phyloP scores from a whole-genome alignment of 2,888 invertebrate genomes.

The Rotaria sp. region DNA sequence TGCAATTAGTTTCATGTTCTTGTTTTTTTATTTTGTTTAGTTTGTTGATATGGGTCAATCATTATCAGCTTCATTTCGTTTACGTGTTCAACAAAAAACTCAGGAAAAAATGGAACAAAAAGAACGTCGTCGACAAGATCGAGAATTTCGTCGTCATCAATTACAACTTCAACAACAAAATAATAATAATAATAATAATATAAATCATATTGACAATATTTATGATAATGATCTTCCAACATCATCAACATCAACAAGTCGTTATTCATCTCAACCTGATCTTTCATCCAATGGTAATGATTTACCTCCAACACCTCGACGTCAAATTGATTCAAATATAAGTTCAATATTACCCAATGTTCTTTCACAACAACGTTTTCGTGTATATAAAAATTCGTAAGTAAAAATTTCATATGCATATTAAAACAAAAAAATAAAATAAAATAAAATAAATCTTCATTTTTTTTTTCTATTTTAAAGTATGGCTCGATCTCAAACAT shows the following conservation, averaged over 20 bases:
- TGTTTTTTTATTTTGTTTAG: background rate
- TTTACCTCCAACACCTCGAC: conserved; percentile 13
- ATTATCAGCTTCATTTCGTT: conserved; percentile 36
- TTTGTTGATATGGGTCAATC: background rate
- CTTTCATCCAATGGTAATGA: background rate
- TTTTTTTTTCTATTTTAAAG: background rate
- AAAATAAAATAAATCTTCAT: background rate
- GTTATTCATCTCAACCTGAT: conserved; percentile 24
- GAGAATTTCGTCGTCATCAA: conserved; percentile 5
- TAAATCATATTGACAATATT: background rate
- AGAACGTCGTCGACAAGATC: conserved; percentile 31
- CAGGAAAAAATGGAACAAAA: conserved; percentile 37
- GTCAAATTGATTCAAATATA: background rate
- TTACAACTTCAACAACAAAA: background rate
- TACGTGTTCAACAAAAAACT: conserved; percentile 39
- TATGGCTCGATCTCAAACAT: conserved; percentile 26
- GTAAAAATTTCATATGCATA: background rate
- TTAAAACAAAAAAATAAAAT: too few relatives aligned
- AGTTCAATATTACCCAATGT: background rate
- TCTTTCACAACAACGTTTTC: background rate
- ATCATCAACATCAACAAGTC: conserved; percentile 16
- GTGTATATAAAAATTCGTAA: background rate
- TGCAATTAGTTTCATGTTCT: too few relatives aligned
- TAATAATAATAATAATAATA: background rate
- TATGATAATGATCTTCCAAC: conserved; percentile 16